Conservation (phyloP, 2,797 vertebrate genomes). For the Oreochromis grahami region DNA sequence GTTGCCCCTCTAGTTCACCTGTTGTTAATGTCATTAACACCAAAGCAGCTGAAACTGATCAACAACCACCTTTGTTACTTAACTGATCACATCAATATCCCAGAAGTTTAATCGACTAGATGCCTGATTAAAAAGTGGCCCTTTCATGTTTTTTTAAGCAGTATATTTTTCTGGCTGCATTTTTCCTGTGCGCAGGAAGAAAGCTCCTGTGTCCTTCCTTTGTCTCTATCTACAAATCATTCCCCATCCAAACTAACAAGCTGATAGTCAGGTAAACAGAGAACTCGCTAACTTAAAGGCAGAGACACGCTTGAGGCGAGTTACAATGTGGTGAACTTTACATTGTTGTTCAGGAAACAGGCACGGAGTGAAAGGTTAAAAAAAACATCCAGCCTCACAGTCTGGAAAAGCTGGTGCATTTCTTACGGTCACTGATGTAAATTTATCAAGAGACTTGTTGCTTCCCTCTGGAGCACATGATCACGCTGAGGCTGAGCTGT, state of each 20-base stretch:
- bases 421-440: neutral
- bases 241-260: neutral
- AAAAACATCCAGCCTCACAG: neutral
- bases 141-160: neutral
- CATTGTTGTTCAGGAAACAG: neutral
- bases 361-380: neutral
- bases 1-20: neutral
- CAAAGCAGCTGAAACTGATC: neutral
- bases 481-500: neutral
- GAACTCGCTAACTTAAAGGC: neutral
- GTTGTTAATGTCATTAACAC: neutral
- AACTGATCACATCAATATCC: neutral
- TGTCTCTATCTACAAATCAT: neutral
- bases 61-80: neutral
- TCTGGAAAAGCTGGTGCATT: neutral
- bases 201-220: neutral
- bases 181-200: neutral
- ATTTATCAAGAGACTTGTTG: neutral
- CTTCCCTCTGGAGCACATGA: constrained; percentile 11
- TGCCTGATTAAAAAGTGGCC: neutral
- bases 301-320: neutral
- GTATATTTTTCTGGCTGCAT: neutral
- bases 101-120: neutral
- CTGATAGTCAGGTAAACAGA: neutral
- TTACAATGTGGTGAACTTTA: constrained; percentile 4